Evolutionary conservation across 92 coral and sea anemone genomes (phyloP).

Genomic region (Micromussa lordhowensis): DNA sequence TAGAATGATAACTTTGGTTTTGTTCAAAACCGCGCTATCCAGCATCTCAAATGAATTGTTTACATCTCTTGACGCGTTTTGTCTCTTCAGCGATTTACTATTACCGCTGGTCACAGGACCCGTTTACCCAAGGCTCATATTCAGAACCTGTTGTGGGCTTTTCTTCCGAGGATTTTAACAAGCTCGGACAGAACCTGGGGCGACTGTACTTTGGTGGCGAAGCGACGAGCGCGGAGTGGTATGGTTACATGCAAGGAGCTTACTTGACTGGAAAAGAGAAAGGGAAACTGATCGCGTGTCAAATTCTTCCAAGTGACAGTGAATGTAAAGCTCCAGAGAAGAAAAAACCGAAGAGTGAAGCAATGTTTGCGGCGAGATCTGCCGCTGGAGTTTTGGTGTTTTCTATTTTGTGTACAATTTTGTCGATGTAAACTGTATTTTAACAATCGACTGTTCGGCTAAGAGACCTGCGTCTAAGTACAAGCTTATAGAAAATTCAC

Average conservation of each 20-base stretch:
- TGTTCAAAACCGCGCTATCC: not conserved
- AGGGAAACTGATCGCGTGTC: conserved; percentile 13
- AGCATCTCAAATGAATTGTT: not conserved
- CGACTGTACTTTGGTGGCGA: conserved; percentile 79
- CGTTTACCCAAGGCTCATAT: conserved; percentile 66
- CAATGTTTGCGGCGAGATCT: not conserved
- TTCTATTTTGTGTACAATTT: not conserved
- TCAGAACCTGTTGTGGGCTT: conserved; percentile 66
- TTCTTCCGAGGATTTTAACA: conserved; percentile 36
- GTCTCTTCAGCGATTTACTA: not conserved
- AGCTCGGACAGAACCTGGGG: conserved; percentile 43
- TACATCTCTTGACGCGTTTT: not conserved
- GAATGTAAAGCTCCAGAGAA: not conserved
- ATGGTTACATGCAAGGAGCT: conserved; percentile 80
- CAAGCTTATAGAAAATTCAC: not conserved
- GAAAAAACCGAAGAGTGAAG: not conserved
- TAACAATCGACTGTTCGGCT: not conserved
- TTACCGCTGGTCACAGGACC: conserved; percentile 71
- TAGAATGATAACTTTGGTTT: too few relatives aligned
- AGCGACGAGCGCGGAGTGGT: conserved; percentile 63
- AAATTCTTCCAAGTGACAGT: not conserved
- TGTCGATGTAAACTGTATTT: not conserved
- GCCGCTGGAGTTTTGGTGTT: not conserved
- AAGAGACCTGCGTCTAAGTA: not conserved
- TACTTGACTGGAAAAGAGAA: conserved; percentile 59